Evolutionary conservation across 2,113 vertebrate genomes (phyloP), one percentile per base, ranked within the genome.

Genomic region (Globicephala melas): DNA sequence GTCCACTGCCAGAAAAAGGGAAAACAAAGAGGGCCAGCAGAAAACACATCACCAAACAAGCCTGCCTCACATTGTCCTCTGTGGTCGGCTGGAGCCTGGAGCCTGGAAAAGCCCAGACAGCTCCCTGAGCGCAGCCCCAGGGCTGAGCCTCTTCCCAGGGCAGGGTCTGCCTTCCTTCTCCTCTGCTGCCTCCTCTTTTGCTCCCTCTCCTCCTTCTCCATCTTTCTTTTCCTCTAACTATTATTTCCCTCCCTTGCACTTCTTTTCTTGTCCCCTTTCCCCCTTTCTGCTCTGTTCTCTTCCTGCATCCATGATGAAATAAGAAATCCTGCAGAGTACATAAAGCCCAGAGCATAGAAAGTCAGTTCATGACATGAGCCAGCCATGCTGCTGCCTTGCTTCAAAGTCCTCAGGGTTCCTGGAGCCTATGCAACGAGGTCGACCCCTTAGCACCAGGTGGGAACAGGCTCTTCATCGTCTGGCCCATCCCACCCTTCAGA

Each of bases 11-110:
- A 97, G 84, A 94, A 86, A 94, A 92, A 88, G 2, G 36, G 87
- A 95, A 97, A 95, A 96, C 92, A 93, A 94, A 97, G 86, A 89
- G 62, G 93, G 62, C 84, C 65, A 85, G 81, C 71, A 92, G 28
- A 92, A 96, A 96, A 95, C 91, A 95, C 71, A 87, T 83, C 89
- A 68, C 88, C 93, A 89, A 89, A 88, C 93, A 94, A 96, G 85
- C 41, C 91, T 28, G 73, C 89, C 77, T 96, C 86, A 25, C 86
- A 97, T 96, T 98, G 97, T 97, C 93, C 94, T 98, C 89, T 96
- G 96, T 12, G 70, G 87, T 89, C 6, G 2, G 58, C 50, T 9
- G 23, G 91, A 89, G 96, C 86, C 60, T 33, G 70, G 53, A 94
- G 95, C 87, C 92, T 93, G 89, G 93, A 97, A 91, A 97, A 86